Evolutionary conservation across 2,113 vertebrate species (phyloP).

Genomic region (Lipotes vexillifer): DNA sequence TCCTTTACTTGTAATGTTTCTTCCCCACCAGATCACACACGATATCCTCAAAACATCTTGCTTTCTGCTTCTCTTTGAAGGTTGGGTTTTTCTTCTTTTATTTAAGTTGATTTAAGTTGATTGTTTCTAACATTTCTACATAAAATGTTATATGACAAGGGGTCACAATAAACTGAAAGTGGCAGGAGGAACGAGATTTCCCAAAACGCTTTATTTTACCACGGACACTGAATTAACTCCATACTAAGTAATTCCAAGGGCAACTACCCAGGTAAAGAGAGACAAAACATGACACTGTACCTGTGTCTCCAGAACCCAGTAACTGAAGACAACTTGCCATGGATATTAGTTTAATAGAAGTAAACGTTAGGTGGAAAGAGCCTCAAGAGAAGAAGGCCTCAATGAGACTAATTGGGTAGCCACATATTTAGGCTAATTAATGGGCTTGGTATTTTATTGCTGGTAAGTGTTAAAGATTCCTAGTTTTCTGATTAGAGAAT

Average conservation of each 20-base stretch:
- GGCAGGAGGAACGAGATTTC: not conserved
- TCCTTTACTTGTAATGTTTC: not conserved
- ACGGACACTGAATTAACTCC: not conserved
- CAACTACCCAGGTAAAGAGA: not conserved
- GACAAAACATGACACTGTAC: not conserved
- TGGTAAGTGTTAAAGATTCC: not conserved
- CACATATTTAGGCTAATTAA: not conserved
- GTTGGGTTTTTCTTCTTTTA: not conserved
- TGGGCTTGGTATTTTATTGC: not conserved
- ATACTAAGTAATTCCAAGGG: not conserved
- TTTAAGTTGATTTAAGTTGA: not conserved
- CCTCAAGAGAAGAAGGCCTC: not conserved
- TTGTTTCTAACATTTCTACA: not conserved
- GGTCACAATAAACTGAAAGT: not conserved
- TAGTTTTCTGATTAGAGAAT: not conserved
- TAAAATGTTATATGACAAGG: not conserved
- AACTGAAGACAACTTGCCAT: not conserved
- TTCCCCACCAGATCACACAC: not conserved
- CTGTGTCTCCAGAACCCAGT: too few relatives aligned
- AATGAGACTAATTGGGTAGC: not conserved
- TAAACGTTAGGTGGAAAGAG: not conserved
- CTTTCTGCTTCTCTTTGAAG: not conserved
- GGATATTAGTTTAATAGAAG: not conserved
- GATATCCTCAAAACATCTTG: not conserved
- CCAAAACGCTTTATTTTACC: not conserved